Conservation (phyloP, 2,888 invertebrate genomes). For the Anticlea derivata region DNA sequence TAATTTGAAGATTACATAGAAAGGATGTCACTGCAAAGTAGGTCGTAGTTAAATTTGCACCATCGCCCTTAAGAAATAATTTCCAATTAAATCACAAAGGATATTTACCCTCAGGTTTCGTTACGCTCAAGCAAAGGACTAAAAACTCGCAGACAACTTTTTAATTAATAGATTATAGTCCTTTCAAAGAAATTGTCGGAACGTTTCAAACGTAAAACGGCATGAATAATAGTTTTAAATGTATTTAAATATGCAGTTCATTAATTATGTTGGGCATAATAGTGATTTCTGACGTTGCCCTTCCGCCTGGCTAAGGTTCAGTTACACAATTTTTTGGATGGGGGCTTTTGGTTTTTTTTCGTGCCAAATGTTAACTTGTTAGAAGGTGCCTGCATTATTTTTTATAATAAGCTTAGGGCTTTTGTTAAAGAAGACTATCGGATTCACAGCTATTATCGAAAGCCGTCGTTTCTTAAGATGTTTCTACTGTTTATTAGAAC, state of each 20-base stretch:
- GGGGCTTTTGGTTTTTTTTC: conserved; percentile 39
- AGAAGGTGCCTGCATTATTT: conserved; percentile 12
- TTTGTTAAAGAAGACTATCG: neutral
- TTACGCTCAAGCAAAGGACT: conserved; percentile 49
- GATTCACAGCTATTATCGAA: neutral
- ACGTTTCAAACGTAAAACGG: conserved; percentile 79
- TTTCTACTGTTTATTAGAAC: too few relatives aligned
- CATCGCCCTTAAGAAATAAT: too few relatives aligned
- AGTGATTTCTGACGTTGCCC: conserved; percentile 81
- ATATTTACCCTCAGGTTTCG: conserved; percentile 64
- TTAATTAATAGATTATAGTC: conserved; percentile 72
- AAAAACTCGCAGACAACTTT: conserved; percentile 67
- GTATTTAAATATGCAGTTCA: conserved; percentile 83
- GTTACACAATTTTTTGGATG: conserved; percentile 72
- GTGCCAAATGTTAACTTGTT: conserved; percentile 26
- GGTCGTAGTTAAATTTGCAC: too few relatives aligned
- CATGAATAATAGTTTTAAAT: conserved; percentile 84
- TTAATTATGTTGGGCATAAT: conserved; percentile 80
- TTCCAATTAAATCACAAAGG: too few relatives aligned
- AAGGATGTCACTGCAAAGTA: too few relatives aligned
- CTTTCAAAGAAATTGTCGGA: conserved; percentile 78
- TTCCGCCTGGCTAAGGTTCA: conserved; percentile 75
- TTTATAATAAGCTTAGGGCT: neutral
- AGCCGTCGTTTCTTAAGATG: too few relatives aligned
- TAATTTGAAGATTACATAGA: too few relatives aligned